phyloP scores from a whole-genome alignment of 2,113 vertebrate species.

The Tetrao urogallus region DNA sequence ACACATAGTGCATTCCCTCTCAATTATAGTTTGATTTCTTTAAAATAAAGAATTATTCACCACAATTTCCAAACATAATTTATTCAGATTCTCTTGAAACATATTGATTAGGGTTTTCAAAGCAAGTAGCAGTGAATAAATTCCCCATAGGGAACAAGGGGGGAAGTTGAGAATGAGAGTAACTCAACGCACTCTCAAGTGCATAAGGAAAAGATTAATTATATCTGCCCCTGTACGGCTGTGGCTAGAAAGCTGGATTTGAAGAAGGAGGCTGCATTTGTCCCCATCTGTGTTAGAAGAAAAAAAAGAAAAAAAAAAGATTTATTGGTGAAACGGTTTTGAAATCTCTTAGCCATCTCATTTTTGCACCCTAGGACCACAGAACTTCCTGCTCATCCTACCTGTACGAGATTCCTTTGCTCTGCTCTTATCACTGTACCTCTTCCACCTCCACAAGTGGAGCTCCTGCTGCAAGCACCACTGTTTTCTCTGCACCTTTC shows the following conservation, averaged over 20 bases:
- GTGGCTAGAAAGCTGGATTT: not conserved
- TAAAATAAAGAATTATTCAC: slow-evolving; percentile 8
- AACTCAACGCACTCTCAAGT: slow-evolving; percentile 1
- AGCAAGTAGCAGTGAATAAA: slow-evolving; percentile 20
- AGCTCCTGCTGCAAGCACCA: not conserved
- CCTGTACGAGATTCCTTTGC: not conserved
- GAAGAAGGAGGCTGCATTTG: not conserved
- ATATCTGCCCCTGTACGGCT: not conserved
- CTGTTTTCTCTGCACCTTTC: not conserved
- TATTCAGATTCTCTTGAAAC: slow-evolving; percentile 36
- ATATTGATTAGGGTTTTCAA: slow-evolving; percentile 11
- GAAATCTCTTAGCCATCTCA: not conserved
- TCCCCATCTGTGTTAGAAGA: not conserved
- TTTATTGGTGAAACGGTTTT: not conserved
- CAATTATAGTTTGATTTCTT: not conserved
- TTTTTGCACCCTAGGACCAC: not conserved
- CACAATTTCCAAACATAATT: not conserved
- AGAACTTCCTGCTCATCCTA: slow-evolving; percentile 11
- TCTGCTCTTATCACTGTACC: not conserved
- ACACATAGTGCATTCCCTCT: not conserved
- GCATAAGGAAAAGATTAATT: slow-evolving; percentile 26
- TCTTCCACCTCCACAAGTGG: not conserved
- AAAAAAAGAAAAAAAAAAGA: not conserved
- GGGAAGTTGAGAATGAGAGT: slow-evolving; percentile 9
- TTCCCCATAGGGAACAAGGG: not conserved